phyloP scores from a whole-genome alignment of 2,888 invertebrate genomes.

The Agrochola lychnidis region DNA sequence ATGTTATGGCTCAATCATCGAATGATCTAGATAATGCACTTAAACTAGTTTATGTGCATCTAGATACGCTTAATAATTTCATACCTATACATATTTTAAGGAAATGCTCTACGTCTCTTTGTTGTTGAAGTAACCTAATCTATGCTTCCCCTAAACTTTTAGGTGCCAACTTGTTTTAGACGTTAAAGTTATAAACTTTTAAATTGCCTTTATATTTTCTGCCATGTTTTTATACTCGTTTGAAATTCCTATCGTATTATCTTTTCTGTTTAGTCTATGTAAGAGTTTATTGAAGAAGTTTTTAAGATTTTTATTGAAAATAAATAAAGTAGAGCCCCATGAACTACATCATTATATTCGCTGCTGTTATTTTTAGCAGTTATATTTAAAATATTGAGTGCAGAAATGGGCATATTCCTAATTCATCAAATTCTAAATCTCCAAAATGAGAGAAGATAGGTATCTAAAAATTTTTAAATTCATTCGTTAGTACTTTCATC shows the following conservation, averaged over 20 bases:
- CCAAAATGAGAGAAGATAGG: constrained; percentile 15
- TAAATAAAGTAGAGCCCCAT: constrained; percentile 13
- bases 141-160: constrained; percentile 64
- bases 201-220: constrained; percentile 62
- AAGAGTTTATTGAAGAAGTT: constrained; percentile 55
- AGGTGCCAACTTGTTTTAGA: constrained; percentile 70
- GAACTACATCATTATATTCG: constrained; percentile 8
- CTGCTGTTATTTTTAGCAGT: constrained; percentile 38
- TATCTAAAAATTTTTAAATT: constrained; percentile 44
- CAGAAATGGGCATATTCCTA: constrained; percentile 9
- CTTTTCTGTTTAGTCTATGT: constrained; percentile 48
- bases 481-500: constrained; percentile 57
- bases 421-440: constrained; percentile 25
- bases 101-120: constrained; percentile 43
- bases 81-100: constrained; percentile 23
- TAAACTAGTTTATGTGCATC: not conserved
- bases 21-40: constrained; percentile 15
- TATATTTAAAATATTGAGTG: constrained; percentile 17
- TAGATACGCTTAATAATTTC: constrained; percentile 13
- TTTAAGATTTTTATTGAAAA: constrained; percentile 40
- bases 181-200: constrained; percentile 48
- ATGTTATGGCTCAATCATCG: not conserved
- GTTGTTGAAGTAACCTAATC: constrained; percentile 55
- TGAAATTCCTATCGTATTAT: constrained; percentile 53
- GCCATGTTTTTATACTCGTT: constrained; percentile 59